Evolutionary conservation across 2,113 vertebrate species (phyloP), one percentile per base, ranked within the genome.

Genomic region (Lichenostomus cassidix): DNA sequence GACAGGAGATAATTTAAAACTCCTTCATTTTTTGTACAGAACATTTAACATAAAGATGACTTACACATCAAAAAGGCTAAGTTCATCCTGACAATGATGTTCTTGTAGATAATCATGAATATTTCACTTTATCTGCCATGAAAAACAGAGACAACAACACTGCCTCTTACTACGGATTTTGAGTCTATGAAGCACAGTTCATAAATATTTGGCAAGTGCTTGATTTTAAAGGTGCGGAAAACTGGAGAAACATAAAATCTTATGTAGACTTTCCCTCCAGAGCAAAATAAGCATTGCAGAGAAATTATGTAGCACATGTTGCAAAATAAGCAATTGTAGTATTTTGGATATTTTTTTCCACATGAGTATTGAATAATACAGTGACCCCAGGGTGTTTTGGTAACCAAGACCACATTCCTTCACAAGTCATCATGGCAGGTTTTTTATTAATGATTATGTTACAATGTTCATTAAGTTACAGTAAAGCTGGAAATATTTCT

Each of bases 371-470:
- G n/a, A 90, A 91, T 79, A 95, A 44, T 92, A 53, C 9, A 81
- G 10, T 76, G 80, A 92, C 68, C 39, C 50, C 56, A 62, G 88
- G 58, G 85, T 89, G 60, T 92, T 93, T 71, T 25, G 27, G 73
- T 94, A 89, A 93, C 58, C 42, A 60, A 92, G 73, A 86, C 76
- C 53, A 84, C 80, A 95, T 96, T 95, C 80, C 46, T 93, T 94
- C 89, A 76, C 91, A 96, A 95, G 35, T 95, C 82, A 80, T 84
- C 80, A 56, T 18, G 0, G 23, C 1, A 6, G 23, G 31, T 60
- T 88, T 15, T 93, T 86, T 69, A 89, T 90, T 94, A 91, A 78
- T 67, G 70, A 71, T 41, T 64, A 33, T 28, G 39, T 47, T 93
- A 31, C 9, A 49, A 8, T 47, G 9, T 70, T 89, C 7, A 8